Percentiles rank a stretch among this genome's conserved stretches.
These are phyloP conservation scores for Anguilla megastoma DNA, from an alignment of 2,797 vertebrate genomes.

Conservation along the genomic window DNA sequence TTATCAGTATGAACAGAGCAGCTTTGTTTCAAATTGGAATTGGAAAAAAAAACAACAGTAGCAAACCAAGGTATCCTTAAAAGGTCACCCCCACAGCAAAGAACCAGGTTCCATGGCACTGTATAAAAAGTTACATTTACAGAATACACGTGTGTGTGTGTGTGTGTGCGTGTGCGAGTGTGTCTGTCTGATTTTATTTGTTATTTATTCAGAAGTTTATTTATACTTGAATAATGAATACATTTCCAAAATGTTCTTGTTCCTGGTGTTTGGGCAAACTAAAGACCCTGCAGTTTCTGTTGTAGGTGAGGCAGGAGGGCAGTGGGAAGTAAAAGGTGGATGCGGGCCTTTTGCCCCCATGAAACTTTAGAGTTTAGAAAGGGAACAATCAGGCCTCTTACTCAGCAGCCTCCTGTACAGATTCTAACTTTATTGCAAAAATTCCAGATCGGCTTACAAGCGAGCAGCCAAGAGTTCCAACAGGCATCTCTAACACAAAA, in stretches of 20 bases:
- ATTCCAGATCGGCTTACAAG: constrained; percentile 66
- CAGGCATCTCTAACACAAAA: constrained; percentile 54
- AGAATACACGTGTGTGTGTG: neutral
- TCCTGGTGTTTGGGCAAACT: neutral
- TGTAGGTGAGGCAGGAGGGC: neutral
- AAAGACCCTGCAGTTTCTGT: neutral
- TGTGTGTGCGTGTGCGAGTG: too few relatives aligned
- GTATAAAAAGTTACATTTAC: neutral
- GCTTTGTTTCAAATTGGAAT: constrained; percentile 24
- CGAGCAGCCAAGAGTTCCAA: constrained; percentile 47
- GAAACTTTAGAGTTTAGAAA: constrained; percentile 29
- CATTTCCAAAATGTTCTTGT: neutral
- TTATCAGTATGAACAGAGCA: neutral
- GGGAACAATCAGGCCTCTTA: constrained; percentile 41
- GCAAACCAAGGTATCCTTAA: constrained; percentile 4
- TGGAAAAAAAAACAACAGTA: neutral
- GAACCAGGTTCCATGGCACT: neutral
- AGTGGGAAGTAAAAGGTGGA: neutral
- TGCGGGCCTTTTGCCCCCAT: neutral
- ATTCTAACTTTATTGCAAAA: constrained; percentile 62
- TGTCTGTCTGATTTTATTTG: neutral
- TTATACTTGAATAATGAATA: neutral
- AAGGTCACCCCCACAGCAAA: neutral
- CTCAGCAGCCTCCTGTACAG: constrained; percentile 60
- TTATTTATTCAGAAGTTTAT: neutral